Evolutionary conservation across 2,797 vertebrate species (phyloP), one percentile per base, ranked within the genome.

Genomic region (Hemitrygon akajei): DNA sequence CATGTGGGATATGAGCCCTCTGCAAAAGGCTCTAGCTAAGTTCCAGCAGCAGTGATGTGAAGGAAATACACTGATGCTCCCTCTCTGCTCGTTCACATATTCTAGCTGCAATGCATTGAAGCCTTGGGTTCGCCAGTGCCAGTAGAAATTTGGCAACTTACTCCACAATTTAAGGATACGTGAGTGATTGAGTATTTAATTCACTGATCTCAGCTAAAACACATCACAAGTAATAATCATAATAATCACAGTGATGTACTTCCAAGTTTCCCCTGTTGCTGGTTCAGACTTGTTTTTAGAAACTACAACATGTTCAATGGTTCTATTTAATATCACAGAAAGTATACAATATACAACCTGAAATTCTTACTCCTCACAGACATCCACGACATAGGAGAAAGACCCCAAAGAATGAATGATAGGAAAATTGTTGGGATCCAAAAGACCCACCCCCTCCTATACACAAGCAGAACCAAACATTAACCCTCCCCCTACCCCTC

Each of bases 1-100:
- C 25, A 94, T 97, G 96, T 97, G 97, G 96, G 91, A n/a, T 16
- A 0, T 93, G 91, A 93, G 69, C 27, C 71, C 91, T 47, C 1
- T 93, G 91, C 25, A 75, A 76, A 93, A 76, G 30, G 73, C 47
- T 56, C 9, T 93, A 71, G 91, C 71, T 16, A 47, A 4, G 10
- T 27, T 93, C 37, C 27, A 7, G 16, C 6, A 47, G 40, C 27
- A 75, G 37, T 93, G 37, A 56, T n/a, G 27, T 20, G 16, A 56
- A 56, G 71, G 25, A 7, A 56, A 30, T 27, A 18, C 25, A 56
- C 25, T 30, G 63, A 5, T 5, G 37, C 27, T 6, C 60, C 20
- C 71, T 27, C 22, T 22, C 22, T 75, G 9, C 11, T 56, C 76
- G 34, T 56, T 76, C 56, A 37, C 91, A 56, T 93, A 71, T 37